Evolutionary conservation across 2,888 invertebrate species (phyloP), one percentile per base, ranked within the genome.

Genomic region (Netelia virgata): DNA sequence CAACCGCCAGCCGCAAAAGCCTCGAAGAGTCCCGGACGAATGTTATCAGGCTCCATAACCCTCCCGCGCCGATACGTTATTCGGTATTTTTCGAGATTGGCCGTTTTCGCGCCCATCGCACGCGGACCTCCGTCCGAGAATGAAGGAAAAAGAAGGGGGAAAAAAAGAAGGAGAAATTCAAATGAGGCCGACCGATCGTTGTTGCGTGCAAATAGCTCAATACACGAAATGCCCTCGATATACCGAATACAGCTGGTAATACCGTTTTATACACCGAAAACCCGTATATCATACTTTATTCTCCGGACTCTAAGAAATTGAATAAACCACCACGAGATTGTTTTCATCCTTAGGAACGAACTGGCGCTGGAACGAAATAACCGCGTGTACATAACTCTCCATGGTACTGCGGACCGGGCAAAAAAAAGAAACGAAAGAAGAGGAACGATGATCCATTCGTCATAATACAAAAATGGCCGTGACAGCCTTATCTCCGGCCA

Each of bases 401-500:
- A 36, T 6, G 36, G 36, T 36, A 36, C 6, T 36, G 36, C 36
- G 36, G 36, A 36, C 8, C 36, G 36, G 6, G 36, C 6, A 5
- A 36, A 36, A 36, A 36, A 36, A 36, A 36, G 36, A 36, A 36
- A 6, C 36, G 36, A 36, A 36, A 36, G 87, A 87, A 89, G 70
- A 79, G 89, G 89, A 89, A 90, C 89, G 88, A 91, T 90, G 91
- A 90, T 90, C 91, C 91, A 93, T 93, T 92, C 91, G 91, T 93
- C 92, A 93, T 92, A 90, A 91, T 91, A 92, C 91, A 92, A 91
- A 92, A 91, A 92, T 92, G 91, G 88, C 89, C 88, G 88, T 91
- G 92, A 92, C 93, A 92, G 92, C 89, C 90, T 92, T 93, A 93
- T 93, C 92, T 93, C 88, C 87, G 91, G 89, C 91, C 91, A 92